These are phyloP conservation scores for Gymnoscopelus braueri DNA, from an alignment of 2,797 vertebrate genomes.

Conservation along the genomic window DNA sequence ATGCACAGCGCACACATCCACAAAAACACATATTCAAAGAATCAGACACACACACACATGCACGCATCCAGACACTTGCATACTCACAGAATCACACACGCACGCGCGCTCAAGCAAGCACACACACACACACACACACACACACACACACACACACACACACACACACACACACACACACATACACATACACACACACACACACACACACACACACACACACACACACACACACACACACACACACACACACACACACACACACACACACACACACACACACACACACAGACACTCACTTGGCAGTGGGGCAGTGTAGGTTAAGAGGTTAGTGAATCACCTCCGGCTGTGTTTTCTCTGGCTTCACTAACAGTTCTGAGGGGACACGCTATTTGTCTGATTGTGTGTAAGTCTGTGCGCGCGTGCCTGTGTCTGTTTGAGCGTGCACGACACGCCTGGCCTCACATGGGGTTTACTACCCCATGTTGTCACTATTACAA, in stretches of 20 bases:
- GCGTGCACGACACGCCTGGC: conserved; percentile 41
- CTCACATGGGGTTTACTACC: conserved; percentile 36
- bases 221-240: neutral
- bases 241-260: neutral
- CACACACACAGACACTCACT: conserved; percentile 6
- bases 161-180: neutral
- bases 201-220: neutral
- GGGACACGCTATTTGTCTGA: conserved; percentile 27
- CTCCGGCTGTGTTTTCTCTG: conserved; percentile 67
- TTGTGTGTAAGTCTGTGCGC: conserved; percentile 1
- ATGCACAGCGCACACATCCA: too few species aligned
- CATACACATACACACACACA: neutral
- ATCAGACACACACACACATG: too few species aligned
- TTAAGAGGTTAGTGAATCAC: conserved; percentile 63
- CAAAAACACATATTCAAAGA: too few species aligned
- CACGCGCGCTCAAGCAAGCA: neutral
- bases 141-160: neutral
- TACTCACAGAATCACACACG: too few species aligned
- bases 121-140: neutral
- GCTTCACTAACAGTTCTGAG: conserved; percentile 46
- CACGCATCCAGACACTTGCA: neutral
- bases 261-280: neutral
- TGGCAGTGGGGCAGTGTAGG: conserved; percentile 53
- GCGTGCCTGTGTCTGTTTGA: conserved; percentile 31
- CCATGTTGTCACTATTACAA: conserved; percentile 28